A percentile compares a stretch with the other conserved stretches of the same genome.
These are phyloP conservation scores for Lycophotia porphyrea DNA, from an alignment of 2,888 invertebrate species.

Conservation along the genomic window DNA sequence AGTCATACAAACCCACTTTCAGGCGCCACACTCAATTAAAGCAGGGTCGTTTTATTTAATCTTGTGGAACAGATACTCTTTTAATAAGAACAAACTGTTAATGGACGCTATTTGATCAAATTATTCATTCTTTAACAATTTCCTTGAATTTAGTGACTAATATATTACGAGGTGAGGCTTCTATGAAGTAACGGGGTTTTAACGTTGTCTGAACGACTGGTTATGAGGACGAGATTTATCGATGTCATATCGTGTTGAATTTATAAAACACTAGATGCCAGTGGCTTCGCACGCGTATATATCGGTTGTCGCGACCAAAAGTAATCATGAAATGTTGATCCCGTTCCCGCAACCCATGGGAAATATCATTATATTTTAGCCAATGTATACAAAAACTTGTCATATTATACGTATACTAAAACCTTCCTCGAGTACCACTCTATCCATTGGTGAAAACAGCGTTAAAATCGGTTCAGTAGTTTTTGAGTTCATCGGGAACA, in stretches of 20 bases:
- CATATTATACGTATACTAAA: too few species aligned
- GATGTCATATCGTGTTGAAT: neutral
- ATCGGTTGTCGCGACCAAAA: too few species aligned
- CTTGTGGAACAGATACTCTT: conserved; percentile 39
- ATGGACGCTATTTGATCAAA: conserved; percentile 39
- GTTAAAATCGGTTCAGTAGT: too few species aligned
- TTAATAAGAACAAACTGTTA: conserved; percentile 37
- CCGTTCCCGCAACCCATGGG: too few species aligned
- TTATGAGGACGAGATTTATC: conserved; percentile 8
- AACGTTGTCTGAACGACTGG: conserved; percentile 34
- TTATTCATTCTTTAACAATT: conserved; percentile 36
- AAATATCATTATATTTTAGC: too few species aligned
- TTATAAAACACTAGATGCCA: neutral
- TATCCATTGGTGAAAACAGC: too few species aligned
- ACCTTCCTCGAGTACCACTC: too few species aligned
- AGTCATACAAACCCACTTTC: conserved; percentile 16
- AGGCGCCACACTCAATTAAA: conserved; percentile 59
- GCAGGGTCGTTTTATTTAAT: conserved; percentile 64
- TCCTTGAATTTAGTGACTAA: conserved; percentile 51
- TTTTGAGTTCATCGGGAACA: too few species aligned
- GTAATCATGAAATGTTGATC: too few species aligned
- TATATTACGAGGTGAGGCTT: conserved; percentile 33
- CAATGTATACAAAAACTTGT: too few species aligned
- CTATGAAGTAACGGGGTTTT: conserved; percentile 50
- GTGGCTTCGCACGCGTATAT: too few species aligned